Percentiles rank a stretch among this genome's conserved stretches.
Evolutionary conservation across 2,888 invertebrate species (phyloP).

Genomic region (Amorpha juglandis): DNA sequence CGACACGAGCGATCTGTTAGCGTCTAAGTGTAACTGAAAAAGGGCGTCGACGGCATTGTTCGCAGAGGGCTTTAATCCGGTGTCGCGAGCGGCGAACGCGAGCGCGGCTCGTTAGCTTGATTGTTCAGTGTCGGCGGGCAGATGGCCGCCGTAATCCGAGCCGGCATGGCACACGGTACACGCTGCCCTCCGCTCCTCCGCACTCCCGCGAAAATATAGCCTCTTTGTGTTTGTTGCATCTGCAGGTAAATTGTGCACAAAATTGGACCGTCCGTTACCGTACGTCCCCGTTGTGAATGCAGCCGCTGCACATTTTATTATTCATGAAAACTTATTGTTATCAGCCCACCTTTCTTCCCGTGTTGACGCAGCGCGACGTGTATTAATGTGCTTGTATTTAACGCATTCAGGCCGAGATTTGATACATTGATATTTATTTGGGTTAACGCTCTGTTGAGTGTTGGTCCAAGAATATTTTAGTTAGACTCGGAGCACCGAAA

Average conservation of each 20-base stretch:
- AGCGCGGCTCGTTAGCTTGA: constrained; percentile 79
- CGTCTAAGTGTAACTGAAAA: constrained; percentile 76
- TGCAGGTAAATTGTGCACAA: constrained; percentile 82
- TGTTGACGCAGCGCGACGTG: constrained; percentile 35
- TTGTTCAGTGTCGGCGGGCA: constrained; percentile 78
- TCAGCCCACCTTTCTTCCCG: constrained; percentile 63
- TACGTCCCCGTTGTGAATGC: constrained; percentile 71
- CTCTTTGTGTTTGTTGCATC: constrained; percentile 83
- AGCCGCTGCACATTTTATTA: constrained; percentile 73
- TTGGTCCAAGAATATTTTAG: constrained; percentile 6
- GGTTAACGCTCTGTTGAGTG: constrained; percentile 6
- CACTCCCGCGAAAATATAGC: constrained; percentile 66
- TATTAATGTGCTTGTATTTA: constrained; percentile 24
- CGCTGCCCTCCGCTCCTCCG: constrained; percentile 36
- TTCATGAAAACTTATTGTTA: constrained; percentile 78
- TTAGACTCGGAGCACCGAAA: background rate
- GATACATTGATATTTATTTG: constrained; percentile 19
- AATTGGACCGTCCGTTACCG: constrained; percentile 76
- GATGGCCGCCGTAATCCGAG: constrained; percentile 81
- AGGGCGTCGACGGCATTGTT: constrained; percentile 76
- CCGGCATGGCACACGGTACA: constrained; percentile 48
- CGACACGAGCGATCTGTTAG: constrained; percentile 78
- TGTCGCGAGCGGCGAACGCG: constrained; percentile 54
- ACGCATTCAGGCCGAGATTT: constrained; percentile 9
- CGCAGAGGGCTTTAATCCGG: constrained; percentile 77